Evolutionary conservation across 2,797 vertebrate species (phyloP), one percentile per base, ranked within the genome.

Genomic region (Cichlasoma orientale): DNA sequence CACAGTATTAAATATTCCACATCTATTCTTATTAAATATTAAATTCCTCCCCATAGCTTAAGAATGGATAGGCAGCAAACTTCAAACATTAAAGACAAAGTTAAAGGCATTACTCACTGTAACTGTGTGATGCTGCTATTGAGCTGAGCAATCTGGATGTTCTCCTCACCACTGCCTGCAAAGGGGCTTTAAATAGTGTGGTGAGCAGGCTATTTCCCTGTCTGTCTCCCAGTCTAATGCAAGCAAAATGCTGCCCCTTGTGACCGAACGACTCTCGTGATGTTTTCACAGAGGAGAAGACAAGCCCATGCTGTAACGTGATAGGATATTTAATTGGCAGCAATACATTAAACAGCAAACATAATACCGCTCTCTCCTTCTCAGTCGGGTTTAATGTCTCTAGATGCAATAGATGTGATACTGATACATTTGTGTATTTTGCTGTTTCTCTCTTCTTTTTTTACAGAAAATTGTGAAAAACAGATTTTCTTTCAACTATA

Each of bases 141-240:
- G 81, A 86, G 85, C 74, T 79, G 84, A 86, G 72, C 57, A 79
- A 58, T 74, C 82, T 56, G 78, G 63, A 76, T 72, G 73, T 75
- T 74, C 75, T 83, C 77, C 61, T 79, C 80, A 59, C 70, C 58
- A 53, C 80, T 41, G 80, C 81, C 78, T 38, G 80, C 80, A 68
- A 70, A 33, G 77, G 66, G 61, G 63, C 87, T 95, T 93, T 95
- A 95, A 91, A 93, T 91, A 92, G 85, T 86, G 85, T 78, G 77
- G 78, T 56, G 76, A 92, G 91, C 47, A 38, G 75, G 82, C 90
- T 90, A 89, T 91, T 88, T 75, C 57, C 71, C 75, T 10, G 76
- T 71, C 81, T 74, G 57, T 76, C 79, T 68, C 16, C 63, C 41
- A 29, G 89, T 72, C 88, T 83, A 90, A 87, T 83, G 82, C 77